phyloP scores from a whole-genome alignment of 2,888 invertebrate species.

The Lottia scabra region DNA sequence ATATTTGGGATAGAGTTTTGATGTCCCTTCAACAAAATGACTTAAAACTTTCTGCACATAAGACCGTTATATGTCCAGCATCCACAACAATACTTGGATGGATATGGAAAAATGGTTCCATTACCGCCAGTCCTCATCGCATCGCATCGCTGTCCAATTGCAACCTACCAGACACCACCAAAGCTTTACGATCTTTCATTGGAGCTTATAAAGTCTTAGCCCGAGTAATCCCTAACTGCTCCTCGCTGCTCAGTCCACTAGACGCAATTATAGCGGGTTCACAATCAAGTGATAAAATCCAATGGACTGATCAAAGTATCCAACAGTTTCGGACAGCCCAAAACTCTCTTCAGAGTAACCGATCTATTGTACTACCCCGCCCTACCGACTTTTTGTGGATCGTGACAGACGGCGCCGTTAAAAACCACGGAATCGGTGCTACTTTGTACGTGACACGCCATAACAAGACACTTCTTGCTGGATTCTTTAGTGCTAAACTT shows the following conservation, averaged over 20 bases:
- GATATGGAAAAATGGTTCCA: conserved; percentile 30
- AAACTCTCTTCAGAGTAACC: no score
- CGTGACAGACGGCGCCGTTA: conserved; percentile 18
- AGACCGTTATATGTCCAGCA: conserved; percentile 22
- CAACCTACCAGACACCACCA: background rate
- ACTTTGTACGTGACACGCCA: background rate
- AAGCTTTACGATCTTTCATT: conserved; percentile 6
- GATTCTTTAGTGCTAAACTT: no score
- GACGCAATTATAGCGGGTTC: conserved; percentile 15
- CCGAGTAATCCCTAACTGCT: conserved; percentile 19
- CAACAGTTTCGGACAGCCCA: conserved; percentile 6
- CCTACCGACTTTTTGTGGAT: conserved; percentile 24
- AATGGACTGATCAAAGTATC: conserved; percentile 19
- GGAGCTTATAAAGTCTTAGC: conserved; percentile 22
- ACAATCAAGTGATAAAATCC: conserved; percentile 23
- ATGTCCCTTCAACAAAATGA: conserved; percentile 15
- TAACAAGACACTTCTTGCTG: background rate
- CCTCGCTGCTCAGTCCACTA: conserved; percentile 25
- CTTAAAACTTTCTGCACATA: conserved; percentile 20
- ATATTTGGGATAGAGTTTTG: conserved; percentile 22
- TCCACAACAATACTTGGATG: conserved; percentile 26
- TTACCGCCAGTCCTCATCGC: conserved; percentile 26
- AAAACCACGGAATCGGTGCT: conserved; percentile 11
- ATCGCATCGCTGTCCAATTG: conserved; percentile 12
- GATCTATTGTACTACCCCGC: conserved; percentile 19